Conservation (phyloP, 2,113 vertebrate genomes). For the Mastomys natalensis region DNA sequence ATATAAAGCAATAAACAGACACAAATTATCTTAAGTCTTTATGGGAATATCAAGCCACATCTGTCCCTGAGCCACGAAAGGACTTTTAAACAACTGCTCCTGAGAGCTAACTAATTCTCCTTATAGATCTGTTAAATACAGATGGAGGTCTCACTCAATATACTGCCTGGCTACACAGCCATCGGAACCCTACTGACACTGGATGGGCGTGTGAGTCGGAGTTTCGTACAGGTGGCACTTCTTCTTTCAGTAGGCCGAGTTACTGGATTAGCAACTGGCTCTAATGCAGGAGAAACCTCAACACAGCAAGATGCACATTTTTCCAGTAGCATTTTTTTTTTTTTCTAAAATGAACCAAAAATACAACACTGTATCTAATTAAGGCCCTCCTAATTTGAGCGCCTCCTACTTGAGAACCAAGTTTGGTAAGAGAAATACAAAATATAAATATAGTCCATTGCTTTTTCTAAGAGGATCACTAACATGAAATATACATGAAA, state of each 20-base stretch:
- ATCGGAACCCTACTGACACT: not conserved
- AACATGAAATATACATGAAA: slow-evolving; percentile 68
- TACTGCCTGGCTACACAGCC: not conserved
- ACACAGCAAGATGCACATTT: slow-evolving; percentile 63
- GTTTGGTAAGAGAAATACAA: slow-evolving; percentile 78
- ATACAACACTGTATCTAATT: slow-evolving; percentile 77
- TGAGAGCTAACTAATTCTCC: slow-evolving; percentile 66
- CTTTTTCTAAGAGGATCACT: slow-evolving; percentile 62
- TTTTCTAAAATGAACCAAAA: slow-evolving; percentile 73
- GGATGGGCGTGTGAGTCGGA: not conserved
- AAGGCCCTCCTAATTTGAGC: slow-evolving; percentile 77
- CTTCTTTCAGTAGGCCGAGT: slow-evolving; percentile 46
- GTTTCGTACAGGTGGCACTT: slow-evolving; percentile 44
- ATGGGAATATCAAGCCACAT: slow-evolving; percentile 66
- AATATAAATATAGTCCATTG: slow-evolving; percentile 73
- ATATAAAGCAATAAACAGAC: slow-evolving; percentile 14
- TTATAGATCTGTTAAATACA: slow-evolving; percentile 66
- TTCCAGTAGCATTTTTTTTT: slow-evolving; percentile 43
- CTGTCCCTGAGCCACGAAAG: slow-evolving; percentile 45
- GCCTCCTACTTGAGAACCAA: slow-evolving; percentile 78
- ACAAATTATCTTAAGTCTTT: slow-evolving; percentile 36
- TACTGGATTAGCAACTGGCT: slow-evolving; percentile 61
- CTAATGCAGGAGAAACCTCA: slow-evolving; percentile 62
- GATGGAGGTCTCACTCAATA: slow-evolving; percentile 50
- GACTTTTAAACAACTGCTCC: slow-evolving; percentile 51